Base-by-base conservation (phyloP, 2,113 vertebrate species). In the Synchiropus splendidus region DNA sequence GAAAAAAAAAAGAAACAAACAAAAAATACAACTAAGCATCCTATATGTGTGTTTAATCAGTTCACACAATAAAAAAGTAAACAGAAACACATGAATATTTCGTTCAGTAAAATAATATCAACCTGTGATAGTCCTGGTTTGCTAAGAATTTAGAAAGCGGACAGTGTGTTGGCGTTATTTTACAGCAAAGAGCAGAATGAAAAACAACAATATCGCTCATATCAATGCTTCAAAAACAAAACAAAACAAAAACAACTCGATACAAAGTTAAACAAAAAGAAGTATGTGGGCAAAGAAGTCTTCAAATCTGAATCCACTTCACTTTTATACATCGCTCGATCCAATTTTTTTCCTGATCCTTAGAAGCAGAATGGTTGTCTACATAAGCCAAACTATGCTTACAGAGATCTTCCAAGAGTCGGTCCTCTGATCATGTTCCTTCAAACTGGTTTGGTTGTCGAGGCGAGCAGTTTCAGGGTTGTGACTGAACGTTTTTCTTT, bases 41-140 rank as follows among this genome's bases (percentile, higher is more conserved):
- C 77, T 83, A 72, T 76, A 80, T 68, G 78, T 66, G 73, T 81
- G 62, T 77, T 74, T 75, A 72, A 75, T 79, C 70, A 54, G 54
- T 68, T 57, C 64, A 61, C 67, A 62, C 70, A 79, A 74, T 58
- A 74, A 79, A 27, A 27, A 27, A 27, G 21, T 27, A 4, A 27
- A 27, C 21, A 27, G 21, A 72, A 77, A 67, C 70, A 82, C 75
- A 75, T 78, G 64, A 64, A 74, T 74, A 74, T 72, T 79, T 52
- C 54, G 75, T 59, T 72, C 74, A 75, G 71, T 83, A 84, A 85
- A 73, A 81, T 80, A 84, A 83, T 65, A 77, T 63, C 66, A 82
- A 81, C 64, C 71, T 61, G 56, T 73, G 77, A 27, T 27, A 27
- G 79, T 74, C 71, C 59, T 70, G 74, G 68, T 66, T 65, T 55